These are phyloP conservation scores for Brachionus rotundiformis DNA, from an alignment of 1,140 invertebrate genomes.

Conservation along the genomic window DNA sequence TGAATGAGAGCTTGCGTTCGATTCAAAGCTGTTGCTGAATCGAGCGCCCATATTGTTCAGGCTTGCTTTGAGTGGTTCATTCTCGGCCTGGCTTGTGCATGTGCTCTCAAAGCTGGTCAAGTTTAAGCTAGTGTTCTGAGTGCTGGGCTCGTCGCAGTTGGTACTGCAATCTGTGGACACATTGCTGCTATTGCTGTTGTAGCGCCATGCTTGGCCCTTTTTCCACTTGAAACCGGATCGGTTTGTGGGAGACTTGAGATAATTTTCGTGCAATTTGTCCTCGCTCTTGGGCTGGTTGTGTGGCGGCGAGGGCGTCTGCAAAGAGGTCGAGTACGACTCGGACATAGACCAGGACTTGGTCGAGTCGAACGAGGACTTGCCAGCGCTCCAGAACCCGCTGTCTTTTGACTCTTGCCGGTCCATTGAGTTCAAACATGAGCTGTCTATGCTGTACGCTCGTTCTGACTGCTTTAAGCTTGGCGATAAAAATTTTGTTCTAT, in stretches of 20 bases:
- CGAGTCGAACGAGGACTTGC: conserved; percentile 18
- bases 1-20: not conserved
- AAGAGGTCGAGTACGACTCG: conserved; percentile 8
- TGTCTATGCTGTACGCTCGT: conserved; percentile 26
- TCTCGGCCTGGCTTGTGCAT: not conserved
- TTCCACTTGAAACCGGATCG: conserved; percentile 4
- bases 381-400: conserved; percentile 41
- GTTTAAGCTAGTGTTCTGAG: conserved; percentile 13
- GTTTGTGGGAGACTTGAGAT: not conserved
- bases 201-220: conserved; percentile 42
- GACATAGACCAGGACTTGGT: not conserved
- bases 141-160: conserved; percentile 5
- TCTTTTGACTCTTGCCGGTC: conserved; percentile 49
- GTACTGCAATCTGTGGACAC: conserved; percentile 24
- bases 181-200: conserved; percentile 41
- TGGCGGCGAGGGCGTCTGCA: not conserved
- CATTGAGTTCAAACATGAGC: not conserved
- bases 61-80: not conserved
- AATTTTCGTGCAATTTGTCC: not conserved
- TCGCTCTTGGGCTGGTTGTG: not conserved
- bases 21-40: conserved; percentile 51
- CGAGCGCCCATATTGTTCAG: not conserved
- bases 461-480: not conserved
- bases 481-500: conserved; percentile 10
- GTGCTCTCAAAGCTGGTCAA: conserved; percentile 21